Base-by-base conservation (phyloP, 2,113 vertebrate genomes). In the Percina caprodes region DNA sequence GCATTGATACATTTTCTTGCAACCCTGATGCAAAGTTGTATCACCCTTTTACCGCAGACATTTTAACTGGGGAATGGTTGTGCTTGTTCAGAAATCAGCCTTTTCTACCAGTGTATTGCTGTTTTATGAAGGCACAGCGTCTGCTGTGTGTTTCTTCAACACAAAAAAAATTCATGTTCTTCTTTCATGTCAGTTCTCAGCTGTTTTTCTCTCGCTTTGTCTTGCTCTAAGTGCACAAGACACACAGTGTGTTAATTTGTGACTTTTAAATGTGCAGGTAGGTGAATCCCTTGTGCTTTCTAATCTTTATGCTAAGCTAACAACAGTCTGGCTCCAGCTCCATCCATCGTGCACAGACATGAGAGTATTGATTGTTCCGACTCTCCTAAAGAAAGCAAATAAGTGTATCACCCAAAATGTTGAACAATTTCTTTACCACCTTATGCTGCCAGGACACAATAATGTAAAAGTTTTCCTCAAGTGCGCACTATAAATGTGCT, bases 1-100 rank as follows among this genome's bases (percentile, higher is more conserved):
- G 52, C 9, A 56, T 48, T 84, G 15, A 68, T 63, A 19, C 4
- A 52, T 77, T 77, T 63, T 55, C 18, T 66, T 18, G 71, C 52
- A 79, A 69, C 11, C 18, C 39, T 58, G 48, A 66, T 16, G 51
- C 59, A 66, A 61, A 58, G 1, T 72, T 69, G 23, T 61, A 68
- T 56, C 51, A 0, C 2, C n/a, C 11, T 13, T 65, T 60, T 23
- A 72, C 18, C 23, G 14, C 65, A 46, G 24, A 62, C 19, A 54
- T 69, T 73, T 39, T 56, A 48, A 61, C 15, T 46, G 49, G 16
- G 35, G 16, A 58, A n/a, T 35, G 49, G 6, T 63, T 80, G 2
- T 66, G 52, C 39, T 70, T 54, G 52, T 60, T 24, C 9, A 2
- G 30, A 39, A 66, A 26, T 58, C 35, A 12, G 39, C 14, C 35